Base-by-base conservation (phyloP, 2,888 invertebrate species). In the Hirtodrosophila cameraria region DNA sequence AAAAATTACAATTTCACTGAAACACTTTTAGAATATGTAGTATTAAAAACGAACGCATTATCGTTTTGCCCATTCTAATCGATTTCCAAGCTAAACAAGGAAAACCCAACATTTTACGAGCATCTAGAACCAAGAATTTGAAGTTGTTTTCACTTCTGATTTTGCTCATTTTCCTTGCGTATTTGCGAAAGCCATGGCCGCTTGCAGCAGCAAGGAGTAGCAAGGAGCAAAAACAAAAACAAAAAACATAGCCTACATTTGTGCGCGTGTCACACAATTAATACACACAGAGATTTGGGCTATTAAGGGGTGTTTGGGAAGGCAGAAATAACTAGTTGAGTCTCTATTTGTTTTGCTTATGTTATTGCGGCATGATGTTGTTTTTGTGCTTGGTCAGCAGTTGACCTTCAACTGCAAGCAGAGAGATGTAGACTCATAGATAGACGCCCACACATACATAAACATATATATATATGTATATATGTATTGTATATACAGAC, bases 371-470 rank as follows among this genome's bases (percentile, higher is more conserved):
- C 49, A 23, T 49, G 33, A 42, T 69, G 68, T 59, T 68, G 55
- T 70, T 50, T 59, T 72, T 73, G 20, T 72, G 71, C 71, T 68
- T 35, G 46, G 46, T 67, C 75, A 74, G 74, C 74, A 61, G 42
- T 54, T 75, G 75, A 75, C 75, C 75, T 75, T 75, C 64, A 75
- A 43, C 60, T 31, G 25, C 15, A 28, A 13, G 25, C 25, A 30
- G 9, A 46, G 11, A 43, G 8, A 43, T 18, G 8, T 2, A 23
- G 23, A 7, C 23, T 6, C 6, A 5, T 3, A 23, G 23, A 23
- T 23, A 23, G 2, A 13, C 6, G 31, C 16, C 38, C 23, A 31
- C 9, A 23, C 3, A 28, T 16, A 33, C 9, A 33, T n/a, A 27
- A 27, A 30, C 11, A 15, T 11, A 28, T 8, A 43, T 42, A 53